Evolutionary conservation across 92 coral and sea anemone genomes (phyloP), one percentile per base, ranked within the genome.

Genomic region (Zoanthus sociatus): DNA sequence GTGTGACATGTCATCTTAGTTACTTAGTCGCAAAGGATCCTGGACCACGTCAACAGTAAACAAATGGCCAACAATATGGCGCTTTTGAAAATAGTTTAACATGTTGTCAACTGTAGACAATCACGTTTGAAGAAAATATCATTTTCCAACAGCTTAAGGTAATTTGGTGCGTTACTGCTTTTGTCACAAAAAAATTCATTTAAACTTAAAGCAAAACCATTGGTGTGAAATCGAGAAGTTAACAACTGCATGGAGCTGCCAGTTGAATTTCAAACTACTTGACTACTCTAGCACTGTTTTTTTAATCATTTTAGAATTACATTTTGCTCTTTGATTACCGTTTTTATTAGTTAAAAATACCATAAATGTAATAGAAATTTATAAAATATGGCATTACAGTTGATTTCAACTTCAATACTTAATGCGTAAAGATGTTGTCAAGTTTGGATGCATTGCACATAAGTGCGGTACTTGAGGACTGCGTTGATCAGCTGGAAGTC

Each of bases 401-500:
- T 58, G 12, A 58, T 18, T 16, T 18, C 30, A n/a, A 7, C 2
- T 4, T 17, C 9, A 17, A 18, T 63, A 21, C 9, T 63, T 63
- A n/a, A n/a, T 15, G 6, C 20, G 15, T 63, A 17, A 92, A 30
- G 15, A 94, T 94, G 98, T 71, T 94, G 84, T 94, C 95, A n/a
- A 94, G 91, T 83, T 78, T 95, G 83, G 99, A 96, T 90, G 91
- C 98, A 54, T 82, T 96, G 46, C 98, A 96, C 83, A 91, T 96
- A 21, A 90, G 97, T 17, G 96, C 99, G 3, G 96, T 96, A 56
- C 88, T 96, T 50, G 99, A 96, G 71, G 99, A 96, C 92, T 96
- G 98, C 64, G 95, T 94, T 42, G 99, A 96, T 66, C 99, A 96
- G 78, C 90, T 96, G 83, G 98, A 98, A 7, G 94, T 96, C 79